Percentiles rank a stretch among this genome's conserved stretches.
These are phyloP conservation scores for Diabrotica undecimpunctata DNA, from an alignment of 1,140 invertebrate genomes.

Conservation along the genomic window DNA sequence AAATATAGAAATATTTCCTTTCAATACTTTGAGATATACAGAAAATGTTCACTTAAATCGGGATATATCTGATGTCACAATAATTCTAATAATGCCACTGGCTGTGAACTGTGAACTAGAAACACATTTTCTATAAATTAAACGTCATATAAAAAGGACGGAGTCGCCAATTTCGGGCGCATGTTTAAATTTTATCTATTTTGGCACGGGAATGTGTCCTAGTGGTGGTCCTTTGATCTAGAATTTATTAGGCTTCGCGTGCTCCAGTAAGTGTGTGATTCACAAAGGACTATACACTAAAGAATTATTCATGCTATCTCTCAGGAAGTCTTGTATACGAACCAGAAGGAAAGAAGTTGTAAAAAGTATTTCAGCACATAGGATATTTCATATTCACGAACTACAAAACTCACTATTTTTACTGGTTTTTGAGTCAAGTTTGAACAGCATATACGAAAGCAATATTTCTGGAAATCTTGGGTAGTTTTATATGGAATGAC, in stretches of 20 bases:
- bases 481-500: too few relatives aligned
- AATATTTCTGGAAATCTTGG: too few relatives aligned
- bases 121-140: constrained; percentile 1
- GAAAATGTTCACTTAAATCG: too few relatives aligned
- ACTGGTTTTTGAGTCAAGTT: too few relatives aligned
- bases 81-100: neutral
- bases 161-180: neutral
- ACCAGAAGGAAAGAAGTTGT: neutral
- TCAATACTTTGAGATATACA: too few relatives aligned
- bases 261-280: neutral
- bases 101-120: neutral
- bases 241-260: neutral
- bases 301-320: neutral
- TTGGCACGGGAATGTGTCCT: neutral
- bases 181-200: neutral
- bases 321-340: neutral
- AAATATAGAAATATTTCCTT: too few relatives aligned
- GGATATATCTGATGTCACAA: too few relatives aligned
- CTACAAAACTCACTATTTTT: too few relatives aligned
- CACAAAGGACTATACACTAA: neutral
- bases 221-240: constrained; percentile 1
- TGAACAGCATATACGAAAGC: too few relatives aligned
- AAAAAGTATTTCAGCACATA: too few relatives aligned
- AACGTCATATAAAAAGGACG: neutral
- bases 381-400: too few relatives aligned